Evolutionary conservation across 2,888 invertebrate species (phyloP), one percentile per base, ranked within the genome.

Genomic region (Meta bourneti): DNA sequence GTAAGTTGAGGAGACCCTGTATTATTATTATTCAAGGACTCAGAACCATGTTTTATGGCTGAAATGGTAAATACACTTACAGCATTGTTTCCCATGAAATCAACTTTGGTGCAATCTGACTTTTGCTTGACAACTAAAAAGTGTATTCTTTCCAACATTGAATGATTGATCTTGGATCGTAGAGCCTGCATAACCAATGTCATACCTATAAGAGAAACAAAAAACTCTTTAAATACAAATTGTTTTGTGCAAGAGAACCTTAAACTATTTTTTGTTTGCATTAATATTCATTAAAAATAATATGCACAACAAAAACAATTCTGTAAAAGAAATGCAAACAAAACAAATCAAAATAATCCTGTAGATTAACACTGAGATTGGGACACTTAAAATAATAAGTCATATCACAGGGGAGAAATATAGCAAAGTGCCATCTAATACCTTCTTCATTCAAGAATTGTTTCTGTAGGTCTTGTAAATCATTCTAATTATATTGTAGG

Each of bases 51-150:
- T n/a, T 34, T 34, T 34, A 34, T 34, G 34, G 34, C 34, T 34
- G 34, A 34, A 34, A 34, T 4, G 34, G 34, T 34, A 34, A 34
- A 34, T 75, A 85, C 34, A 94, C 95, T 94, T 94, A 95, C 95
- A 79, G 95, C 94, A 93, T 94, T 95, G 82, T 94, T 94, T 79
- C 95, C 95, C 79, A 94, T 94, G 34, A 94, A 94, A 93, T 95
- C 95, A 7, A 93, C 93, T 61, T 94, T 94, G n/a, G 94, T 94
- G 51, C 94, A 94, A 92, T 95, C 95, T 20, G 95, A 95, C 71
- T 94, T 94, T 88, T 95, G 94, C 61, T 95, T 94, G n/a, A 95
- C 94, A n/a, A 95, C 93, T 75, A 96, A 94, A 93, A 95, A 95
- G 79, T 94, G 94, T 13, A 95, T 93, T 92, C 95, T 94, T 13